Conservation (phyloP, 2,888 invertebrate genomes). For the Philaethria dido region DNA sequence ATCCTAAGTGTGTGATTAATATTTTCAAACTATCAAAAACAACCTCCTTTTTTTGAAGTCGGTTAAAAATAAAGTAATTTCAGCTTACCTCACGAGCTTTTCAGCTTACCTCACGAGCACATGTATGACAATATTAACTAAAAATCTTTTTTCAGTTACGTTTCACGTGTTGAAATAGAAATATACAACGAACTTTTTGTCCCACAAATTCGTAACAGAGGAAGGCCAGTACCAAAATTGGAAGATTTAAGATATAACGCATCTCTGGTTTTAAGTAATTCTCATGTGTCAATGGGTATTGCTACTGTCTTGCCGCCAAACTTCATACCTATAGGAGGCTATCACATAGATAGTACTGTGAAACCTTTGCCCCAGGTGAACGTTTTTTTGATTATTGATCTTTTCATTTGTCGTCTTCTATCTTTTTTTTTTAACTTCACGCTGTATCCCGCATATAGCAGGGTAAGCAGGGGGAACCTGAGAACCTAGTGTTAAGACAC, state of each 20-base stretch:
- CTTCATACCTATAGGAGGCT: conserved; percentile 60
- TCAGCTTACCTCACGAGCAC: no score
- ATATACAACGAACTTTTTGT: conserved; percentile 39
- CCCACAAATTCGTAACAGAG: conserved; percentile 43
- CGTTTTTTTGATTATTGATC: background rate
- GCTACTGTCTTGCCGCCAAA: conserved; percentile 56
- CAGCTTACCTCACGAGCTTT: no score
- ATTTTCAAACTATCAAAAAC: no score
- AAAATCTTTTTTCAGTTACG: conserved; percentile 17
- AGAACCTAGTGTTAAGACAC: no score
- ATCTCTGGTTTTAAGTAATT: conserved; percentile 50
- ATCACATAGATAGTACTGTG: conserved; percentile 56
- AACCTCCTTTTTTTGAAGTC: no score
- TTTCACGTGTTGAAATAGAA: conserved; percentile 22
- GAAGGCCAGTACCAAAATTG: conserved; percentile 45
- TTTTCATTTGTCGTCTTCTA: no score
- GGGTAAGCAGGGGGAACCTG: no score
- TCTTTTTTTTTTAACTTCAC: no score
- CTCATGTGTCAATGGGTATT: conserved; percentile 49
- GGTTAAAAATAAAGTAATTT: no score
- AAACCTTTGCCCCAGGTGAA: conserved; percentile 59
- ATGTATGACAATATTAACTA: no score
- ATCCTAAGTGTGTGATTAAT: no score
- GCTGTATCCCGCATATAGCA: no score
- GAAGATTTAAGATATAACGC: conserved; percentile 48